Conservation (phyloP, 2,797 vertebrate genomes). For the Spinus pinus region DNA sequence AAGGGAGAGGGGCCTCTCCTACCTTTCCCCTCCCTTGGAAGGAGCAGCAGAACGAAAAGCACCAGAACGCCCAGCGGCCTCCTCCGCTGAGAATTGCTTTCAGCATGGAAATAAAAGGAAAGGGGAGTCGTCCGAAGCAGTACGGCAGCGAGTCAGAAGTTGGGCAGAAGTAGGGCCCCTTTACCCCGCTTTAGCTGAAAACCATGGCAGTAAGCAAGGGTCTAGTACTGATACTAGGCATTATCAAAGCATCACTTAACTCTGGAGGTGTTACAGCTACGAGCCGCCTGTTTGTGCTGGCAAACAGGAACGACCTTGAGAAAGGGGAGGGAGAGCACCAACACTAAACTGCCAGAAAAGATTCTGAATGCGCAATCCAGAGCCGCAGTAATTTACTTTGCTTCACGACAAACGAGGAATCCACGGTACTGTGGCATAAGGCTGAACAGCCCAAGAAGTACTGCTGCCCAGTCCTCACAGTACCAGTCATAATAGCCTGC, state of each 20-base stretch:
- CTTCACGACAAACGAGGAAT: neutral
- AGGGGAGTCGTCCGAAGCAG: neutral
- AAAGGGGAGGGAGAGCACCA: neutral
- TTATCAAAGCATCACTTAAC: neutral
- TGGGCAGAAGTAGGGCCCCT: neutral
- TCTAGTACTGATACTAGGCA: neutral
- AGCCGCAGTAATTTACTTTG: neutral
- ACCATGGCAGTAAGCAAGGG: neutral
- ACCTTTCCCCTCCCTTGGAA: neutral
- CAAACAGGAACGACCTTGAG: neutral
- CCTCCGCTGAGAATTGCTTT: neutral
- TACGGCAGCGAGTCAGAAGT: neutral
- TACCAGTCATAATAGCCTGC: neutral
- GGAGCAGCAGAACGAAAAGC: neutral
- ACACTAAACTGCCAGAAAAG: neutral
- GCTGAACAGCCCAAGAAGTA: neutral
- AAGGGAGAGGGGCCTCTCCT: neutral
- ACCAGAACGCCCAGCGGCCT: neutral
- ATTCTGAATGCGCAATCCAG: fast-evolving
- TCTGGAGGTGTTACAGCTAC: neutral
- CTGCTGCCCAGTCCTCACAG: neutral
- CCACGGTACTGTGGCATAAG: fast-evolving
- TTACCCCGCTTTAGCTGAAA: neutral
- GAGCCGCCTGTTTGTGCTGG: neutral
- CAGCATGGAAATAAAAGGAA: neutral